Evolutionary conservation across 2,797 vertebrate species (phyloP).

Genomic region (Crenuchus spilurus): DNA sequence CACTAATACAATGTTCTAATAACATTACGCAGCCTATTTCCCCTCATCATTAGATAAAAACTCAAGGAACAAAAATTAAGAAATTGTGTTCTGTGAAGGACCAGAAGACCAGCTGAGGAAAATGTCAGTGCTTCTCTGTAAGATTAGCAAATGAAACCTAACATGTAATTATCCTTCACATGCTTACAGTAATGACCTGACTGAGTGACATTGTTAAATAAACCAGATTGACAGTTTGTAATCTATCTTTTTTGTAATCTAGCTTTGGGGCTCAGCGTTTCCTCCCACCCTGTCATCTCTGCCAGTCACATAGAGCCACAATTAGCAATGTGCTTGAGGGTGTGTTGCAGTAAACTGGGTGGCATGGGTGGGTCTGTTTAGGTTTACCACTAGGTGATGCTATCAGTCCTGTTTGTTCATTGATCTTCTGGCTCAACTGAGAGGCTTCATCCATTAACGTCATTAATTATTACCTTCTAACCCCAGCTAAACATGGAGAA

Average conservation of each 20-base stretch:
- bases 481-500: not conserved
- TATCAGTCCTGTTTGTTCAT: slow-evolving; percentile 9
- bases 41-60: too few species aligned
- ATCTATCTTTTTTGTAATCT: too few species aligned
- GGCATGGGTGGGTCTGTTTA: not conserved
- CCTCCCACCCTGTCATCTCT: not conserved
- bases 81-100: not conserved
- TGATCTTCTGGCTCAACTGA: not conserved
- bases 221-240: not conserved
- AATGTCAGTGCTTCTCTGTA: not conserved
- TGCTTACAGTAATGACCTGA: not conserved
- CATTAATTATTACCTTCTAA: not conserved
- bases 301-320: not conserved
- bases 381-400: slow-evolving; percentile 41
- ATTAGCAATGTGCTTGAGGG: not conserved
- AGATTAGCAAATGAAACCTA: not conserved
- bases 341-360: not conserved
- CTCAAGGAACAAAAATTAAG: too few species aligned
- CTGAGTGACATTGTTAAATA: not conserved
- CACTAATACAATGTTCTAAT: not conserved
- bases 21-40: not conserved
- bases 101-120: not conserved
- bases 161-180: not conserved
- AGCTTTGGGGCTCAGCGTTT: not conserved
- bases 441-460: not conserved